Evolutionary conservation across 1,140 invertebrate genomes (phyloP), one percentile per base, ranked within the genome.

Genomic region (Zaprionus lachaisei): DNA sequence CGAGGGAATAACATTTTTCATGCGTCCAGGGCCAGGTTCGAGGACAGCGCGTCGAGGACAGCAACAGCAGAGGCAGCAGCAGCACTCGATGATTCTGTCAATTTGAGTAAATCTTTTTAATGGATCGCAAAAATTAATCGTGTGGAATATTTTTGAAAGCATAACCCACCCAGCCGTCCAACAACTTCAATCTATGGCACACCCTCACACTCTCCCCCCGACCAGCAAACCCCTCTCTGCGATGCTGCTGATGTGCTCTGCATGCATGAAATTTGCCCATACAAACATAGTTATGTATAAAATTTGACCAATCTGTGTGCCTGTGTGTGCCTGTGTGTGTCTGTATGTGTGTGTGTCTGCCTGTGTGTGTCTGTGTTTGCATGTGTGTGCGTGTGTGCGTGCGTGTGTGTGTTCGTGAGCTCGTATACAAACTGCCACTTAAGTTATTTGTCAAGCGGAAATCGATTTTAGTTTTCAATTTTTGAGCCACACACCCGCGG

Each of bases 101-200:
- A 90, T 89, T 90, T 89, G 84, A 90, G 85, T 90, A 89, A 89
- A 89, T 90, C 84, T 89, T 81, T 89, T 89, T 89, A 89, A 89
- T 89, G 76, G 76, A 78, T 78, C 76, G 76, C 76, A 78, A 78
- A 74, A 78, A 78, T 78, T 78, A 78, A 78, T 78, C 76, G 84
- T 85, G 81, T 85, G 85, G 85, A 89, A 89, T 89, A 89, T 90
- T 79, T 77, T 79, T 73, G 68, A 78, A 80, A 75, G 68, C 72
- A 74, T 55, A 54, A 31, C 26, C 26, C 37, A n/a, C 28, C 47
- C n/a, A 22, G 24, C 37, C 51, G 60, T 31, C 22, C 15, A 54
- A 22, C 31, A 22, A 14, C 58, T 22, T 11, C 4, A 28, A 17
- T 64, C 22, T 28, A 17, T n/a, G 20, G 24, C 9, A 9, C 44